Percentiles rank a stretch among this genome's conserved stretches.
Conservation (phyloP, 2,113 vertebrate genomes). For the Herpailurus yagouaroundi region DNA sequence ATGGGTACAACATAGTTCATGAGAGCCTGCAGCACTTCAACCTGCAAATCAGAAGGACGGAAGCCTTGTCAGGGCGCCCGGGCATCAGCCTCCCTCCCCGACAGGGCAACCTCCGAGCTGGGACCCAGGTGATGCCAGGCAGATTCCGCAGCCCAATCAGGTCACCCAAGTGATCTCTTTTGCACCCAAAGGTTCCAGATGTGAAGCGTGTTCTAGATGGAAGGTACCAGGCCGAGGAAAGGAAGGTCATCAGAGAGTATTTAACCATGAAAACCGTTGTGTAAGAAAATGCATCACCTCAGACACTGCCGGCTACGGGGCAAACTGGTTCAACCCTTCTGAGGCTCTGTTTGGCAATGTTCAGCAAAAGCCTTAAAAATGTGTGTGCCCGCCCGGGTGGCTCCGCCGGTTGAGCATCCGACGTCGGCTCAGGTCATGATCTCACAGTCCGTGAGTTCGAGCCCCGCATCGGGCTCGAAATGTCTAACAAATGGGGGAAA, state of each 20-base stretch:
- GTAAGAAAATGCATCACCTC: background rate
- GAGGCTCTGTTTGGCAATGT: background rate
- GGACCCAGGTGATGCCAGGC: background rate
- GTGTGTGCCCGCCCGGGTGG: background rate
- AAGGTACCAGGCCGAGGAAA: too few relatives aligned
- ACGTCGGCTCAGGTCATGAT: background rate
- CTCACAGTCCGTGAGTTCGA: background rate
- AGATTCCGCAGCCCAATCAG: background rate
- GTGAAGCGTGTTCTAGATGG: background rate
- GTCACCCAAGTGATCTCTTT: background rate
- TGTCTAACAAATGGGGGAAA: background rate
- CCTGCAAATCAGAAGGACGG: background rate
- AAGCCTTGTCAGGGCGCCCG: fast-evolving
- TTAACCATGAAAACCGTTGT: background rate
- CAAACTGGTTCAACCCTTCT: background rate
- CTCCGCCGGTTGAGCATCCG: background rate
- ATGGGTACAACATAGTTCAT: slow-evolving; percentile 13
- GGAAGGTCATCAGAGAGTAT: background rate
- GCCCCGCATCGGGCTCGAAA: background rate
- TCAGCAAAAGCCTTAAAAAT: background rate
- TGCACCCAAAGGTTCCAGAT: background rate
- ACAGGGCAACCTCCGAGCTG: background rate
- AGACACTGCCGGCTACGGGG: background rate
- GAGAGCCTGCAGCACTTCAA: background rate
- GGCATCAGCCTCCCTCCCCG: background rate